Percentiles rank a stretch among this genome's conserved stretches.
Conservation (phyloP, 2,888 invertebrate genomes). For the Tenthredo mesomela region DNA sequence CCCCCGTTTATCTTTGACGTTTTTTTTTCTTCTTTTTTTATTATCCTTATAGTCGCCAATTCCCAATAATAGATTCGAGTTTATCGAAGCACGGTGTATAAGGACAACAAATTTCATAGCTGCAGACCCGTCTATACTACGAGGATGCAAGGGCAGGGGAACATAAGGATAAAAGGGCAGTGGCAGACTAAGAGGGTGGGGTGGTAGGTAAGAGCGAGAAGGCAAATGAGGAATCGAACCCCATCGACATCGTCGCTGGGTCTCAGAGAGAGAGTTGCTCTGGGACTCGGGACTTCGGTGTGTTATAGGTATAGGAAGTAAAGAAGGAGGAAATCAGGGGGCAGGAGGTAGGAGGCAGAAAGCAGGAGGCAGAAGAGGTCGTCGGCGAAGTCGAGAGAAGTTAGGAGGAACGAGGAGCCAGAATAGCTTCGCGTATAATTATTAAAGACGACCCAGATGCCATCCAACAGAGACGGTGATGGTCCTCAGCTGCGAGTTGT, state of each 20-base stretch:
- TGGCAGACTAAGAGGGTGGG: conserved; percentile 24
- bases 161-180: conserved; percentile 32
- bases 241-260: conserved; percentile 53
- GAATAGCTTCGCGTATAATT: conserved; percentile 66
- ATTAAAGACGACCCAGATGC: conserved; percentile 68
- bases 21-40: not conserved
- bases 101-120: conserved; percentile 28
- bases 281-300: conserved; percentile 27
- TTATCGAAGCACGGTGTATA: not conserved
- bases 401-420: conserved; percentile 58
- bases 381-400: conserved; percentile 40
- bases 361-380: conserved; percentile 35
- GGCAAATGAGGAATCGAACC: conserved; percentile 58
- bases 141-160: not conserved
- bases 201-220: conserved; percentile 26
- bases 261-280: conserved; percentile 25
- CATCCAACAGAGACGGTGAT: conserved; percentile 52
- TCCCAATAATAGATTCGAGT: not conserved
- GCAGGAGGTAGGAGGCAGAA: not conserved
- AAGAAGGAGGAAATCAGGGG: too few relatives aligned
- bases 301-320: not conserved
- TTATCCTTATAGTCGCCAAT: not conserved
- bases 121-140: not conserved
- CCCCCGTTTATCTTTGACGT: not conserved
- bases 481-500: conserved; percentile 48